phyloP scores from a whole-genome alignment of 2,797 vertebrate genomes.

The Scolopax bukidnonensis region DNA sequence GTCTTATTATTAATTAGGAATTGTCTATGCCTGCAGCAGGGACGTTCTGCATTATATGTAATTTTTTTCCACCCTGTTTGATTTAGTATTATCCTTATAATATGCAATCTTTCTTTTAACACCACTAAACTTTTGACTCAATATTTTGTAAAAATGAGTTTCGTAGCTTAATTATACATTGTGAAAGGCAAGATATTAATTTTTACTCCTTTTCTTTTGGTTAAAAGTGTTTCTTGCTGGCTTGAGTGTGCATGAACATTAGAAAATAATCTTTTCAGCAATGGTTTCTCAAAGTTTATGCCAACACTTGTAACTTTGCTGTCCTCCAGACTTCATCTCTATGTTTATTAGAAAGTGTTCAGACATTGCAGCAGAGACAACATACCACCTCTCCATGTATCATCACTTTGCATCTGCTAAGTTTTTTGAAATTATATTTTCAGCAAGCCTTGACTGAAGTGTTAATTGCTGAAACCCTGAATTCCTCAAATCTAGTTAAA shows the following conservation, averaged over 20 bases:
- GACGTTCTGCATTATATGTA: neutral
- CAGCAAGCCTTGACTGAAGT: neutral
- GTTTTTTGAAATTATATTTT: neutral
- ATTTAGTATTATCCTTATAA: neutral
- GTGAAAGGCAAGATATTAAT: neutral
- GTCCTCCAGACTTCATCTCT: neutral
- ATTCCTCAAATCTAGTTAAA: neutral
- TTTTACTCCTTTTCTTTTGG: neutral
- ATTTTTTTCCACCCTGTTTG: neutral
- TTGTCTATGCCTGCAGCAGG: neutral
- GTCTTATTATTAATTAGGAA: neutral
- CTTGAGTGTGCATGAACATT: neutral
- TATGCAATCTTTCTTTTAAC: slow-evolving; percentile 14
- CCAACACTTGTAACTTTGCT: neutral
- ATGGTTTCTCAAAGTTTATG: neutral
- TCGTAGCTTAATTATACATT: slow-evolving; percentile 14
- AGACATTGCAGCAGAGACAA: neutral
- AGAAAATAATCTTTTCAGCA: slow-evolving; percentile 16
- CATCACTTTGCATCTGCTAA: neutral
- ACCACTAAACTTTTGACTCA: slow-evolving; percentile 4
- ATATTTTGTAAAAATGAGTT: slow-evolving; percentile 16
- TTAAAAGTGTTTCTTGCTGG: neutral
- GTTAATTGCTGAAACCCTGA: neutral
- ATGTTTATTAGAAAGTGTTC: neutral
- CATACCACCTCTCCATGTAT: neutral